Evolutionary conservation across 2,888 invertebrate species (phyloP).

Genomic region (Phengaris arion): DNA sequence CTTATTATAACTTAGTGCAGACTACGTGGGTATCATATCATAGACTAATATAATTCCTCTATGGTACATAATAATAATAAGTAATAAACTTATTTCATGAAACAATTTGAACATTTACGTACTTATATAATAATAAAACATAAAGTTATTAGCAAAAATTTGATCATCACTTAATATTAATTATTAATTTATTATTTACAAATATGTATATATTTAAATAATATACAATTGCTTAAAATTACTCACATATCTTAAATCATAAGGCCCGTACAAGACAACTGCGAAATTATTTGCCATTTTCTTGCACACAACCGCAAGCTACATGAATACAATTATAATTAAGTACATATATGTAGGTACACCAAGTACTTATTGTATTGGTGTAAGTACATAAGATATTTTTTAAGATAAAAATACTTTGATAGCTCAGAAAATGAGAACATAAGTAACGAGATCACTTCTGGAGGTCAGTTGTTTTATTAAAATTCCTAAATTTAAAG

Average conservation of each 20-base stretch:
- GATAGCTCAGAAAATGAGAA: background rate
- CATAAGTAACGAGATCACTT: background rate
- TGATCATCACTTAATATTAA: too few relatives aligned
- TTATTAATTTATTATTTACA: too few relatives aligned
- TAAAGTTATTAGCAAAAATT: too few relatives aligned
- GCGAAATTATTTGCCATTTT: constrained; percentile 78
- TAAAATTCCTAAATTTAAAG: background rate
- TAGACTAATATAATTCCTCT: too few relatives aligned
- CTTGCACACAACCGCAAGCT: background rate
- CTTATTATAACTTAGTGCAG: too few relatives aligned
- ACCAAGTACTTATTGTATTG: background rate
- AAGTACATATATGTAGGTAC: background rate
- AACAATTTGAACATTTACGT: too few relatives aligned
- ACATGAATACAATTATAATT: background rate
- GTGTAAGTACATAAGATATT: background rate
- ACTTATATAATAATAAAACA: too few relatives aligned
- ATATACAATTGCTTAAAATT: background rate
- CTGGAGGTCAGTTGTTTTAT: background rate
- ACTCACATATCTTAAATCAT: constrained; percentile 85
- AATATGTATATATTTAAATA: too few relatives aligned
- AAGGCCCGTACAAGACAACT: constrained; percentile 84
- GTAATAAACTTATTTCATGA: too few relatives aligned
- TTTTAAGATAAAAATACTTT: background rate
- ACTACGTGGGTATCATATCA: too few relatives aligned
- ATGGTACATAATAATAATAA: too few relatives aligned